A percentile compares a stretch with the other conserved stretches of the same genome.
Evolutionary conservation across 2,113 vertebrate species (phyloP).

Genomic region (Xiphophorus couchianus): DNA sequence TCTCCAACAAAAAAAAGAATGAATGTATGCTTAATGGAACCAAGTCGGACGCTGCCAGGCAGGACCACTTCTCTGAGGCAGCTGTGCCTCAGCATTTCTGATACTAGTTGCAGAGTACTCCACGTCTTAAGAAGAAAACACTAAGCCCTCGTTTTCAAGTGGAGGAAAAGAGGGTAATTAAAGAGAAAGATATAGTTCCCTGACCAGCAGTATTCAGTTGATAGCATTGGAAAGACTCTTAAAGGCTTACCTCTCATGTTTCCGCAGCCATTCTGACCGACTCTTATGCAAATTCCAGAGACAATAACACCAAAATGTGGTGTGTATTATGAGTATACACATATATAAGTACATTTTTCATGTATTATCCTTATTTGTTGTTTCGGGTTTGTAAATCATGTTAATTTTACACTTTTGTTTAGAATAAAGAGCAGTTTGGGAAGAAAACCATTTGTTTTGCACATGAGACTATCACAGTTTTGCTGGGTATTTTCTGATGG

Average conservation of each 20-base stretch:
- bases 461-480: slow-evolving; percentile 69
- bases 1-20: slow-evolving; percentile 54
- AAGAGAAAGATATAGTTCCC: slow-evolving; percentile 16
- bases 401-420: slow-evolving; percentile 36
- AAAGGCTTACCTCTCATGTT: slow-evolving; percentile 44
- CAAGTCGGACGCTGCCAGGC: slow-evolving; percentile 48
- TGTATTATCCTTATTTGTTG: slow-evolving; percentile 49
- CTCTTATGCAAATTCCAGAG: slow-evolving; percentile 68
- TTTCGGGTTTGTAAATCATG: slow-evolving; percentile 32
- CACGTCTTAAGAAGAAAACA: slow-evolving; percentile 23
- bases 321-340: slow-evolving; percentile 59
- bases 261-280: slow-evolving; percentile 43
- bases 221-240: slow-evolving; percentile 24
- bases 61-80: slow-evolving; percentile 22
- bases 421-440: slow-evolving; percentile 35
- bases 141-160: slow-evolving; percentile 5
- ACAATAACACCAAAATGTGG: slow-evolving; percentile 60
- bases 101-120: slow-evolving; percentile 25
- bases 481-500: slow-evolving; percentile 25
- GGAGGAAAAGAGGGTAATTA: slow-evolving; percentile 10
- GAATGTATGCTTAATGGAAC: slow-evolving; percentile 72
- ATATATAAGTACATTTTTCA: slow-evolving; percentile 55
- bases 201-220: slow-evolving; percentile 67
- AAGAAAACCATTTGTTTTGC: slow-evolving; percentile 50
- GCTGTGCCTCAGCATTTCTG: slow-evolving; percentile 25